Evolutionary conservation across 2,888 invertebrate species (phyloP).

Genomic region (Timema podura): DNA sequence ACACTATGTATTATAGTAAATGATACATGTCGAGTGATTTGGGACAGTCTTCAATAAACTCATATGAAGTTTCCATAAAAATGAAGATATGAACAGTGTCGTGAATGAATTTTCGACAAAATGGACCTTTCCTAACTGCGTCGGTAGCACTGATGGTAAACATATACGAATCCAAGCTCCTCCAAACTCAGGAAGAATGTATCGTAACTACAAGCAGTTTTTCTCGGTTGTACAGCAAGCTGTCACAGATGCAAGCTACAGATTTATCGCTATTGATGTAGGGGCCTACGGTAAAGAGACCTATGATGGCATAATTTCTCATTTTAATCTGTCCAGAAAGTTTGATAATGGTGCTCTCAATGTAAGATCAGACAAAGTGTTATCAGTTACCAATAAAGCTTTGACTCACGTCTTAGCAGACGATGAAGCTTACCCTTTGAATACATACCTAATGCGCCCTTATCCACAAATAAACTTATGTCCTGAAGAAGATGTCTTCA

Average conservation of each 20-base stretch:
- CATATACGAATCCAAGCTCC: constrained; percentile 17
- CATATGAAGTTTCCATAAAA: constrained; percentile 5
- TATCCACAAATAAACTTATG: neutral
- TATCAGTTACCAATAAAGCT: neutral
- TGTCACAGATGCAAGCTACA: constrained; percentile 13
- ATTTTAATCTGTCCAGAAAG: neutral
- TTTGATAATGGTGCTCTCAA: neutral
- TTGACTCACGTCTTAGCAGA: neutral
- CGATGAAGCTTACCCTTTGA: neutral
- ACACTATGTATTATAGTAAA: constrained; percentile 14
- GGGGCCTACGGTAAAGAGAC: constrained; percentile 19
- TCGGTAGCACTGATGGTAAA: neutral
- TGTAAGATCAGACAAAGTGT: neutral
- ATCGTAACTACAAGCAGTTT: constrained; percentile 19
- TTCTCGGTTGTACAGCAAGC: constrained; percentile 15
- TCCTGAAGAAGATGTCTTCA: neutral
- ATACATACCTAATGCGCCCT: constrained; percentile 1
- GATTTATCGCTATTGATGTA: constrained; percentile 19
- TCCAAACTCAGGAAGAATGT: constrained; percentile 10
- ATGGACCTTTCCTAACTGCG: constrained; percentile 19
- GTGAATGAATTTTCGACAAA: constrained; percentile 3
- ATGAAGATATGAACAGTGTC: constrained; percentile 12
- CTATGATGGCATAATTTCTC: constrained; percentile 18
- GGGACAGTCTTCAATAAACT: neutral
- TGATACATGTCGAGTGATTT: constrained; percentile 13